These are phyloP conservation scores for Alosa sapidissima DNA, from an alignment of 2,797 vertebrate species.

Conservation along the genomic window DNA sequence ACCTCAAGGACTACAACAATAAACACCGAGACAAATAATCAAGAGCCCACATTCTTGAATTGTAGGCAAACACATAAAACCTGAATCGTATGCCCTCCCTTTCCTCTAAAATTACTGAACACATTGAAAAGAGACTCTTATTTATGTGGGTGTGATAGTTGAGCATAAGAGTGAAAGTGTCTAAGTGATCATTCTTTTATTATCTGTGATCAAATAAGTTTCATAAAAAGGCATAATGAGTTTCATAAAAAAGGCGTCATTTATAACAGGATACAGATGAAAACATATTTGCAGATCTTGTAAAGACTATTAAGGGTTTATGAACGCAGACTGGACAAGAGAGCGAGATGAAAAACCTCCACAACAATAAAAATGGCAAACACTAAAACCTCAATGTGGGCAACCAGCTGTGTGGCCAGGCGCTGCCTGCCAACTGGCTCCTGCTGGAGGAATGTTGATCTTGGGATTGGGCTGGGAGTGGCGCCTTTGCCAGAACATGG, in stretches of 20 bases:
- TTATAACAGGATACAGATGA: slow-evolving; percentile 6
- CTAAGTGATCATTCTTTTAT: background rate
- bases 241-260: background rate
- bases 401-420: slow-evolving; percentile 67
- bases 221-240: no score
- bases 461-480: slow-evolving; percentile 57
- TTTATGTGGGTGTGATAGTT: background rate
- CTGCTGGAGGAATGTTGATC: slow-evolving; percentile 57
- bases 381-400: slow-evolving; percentile 56
- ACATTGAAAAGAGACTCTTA: background rate
- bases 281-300: slow-evolving; percentile 57
- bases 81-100: background rate
- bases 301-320: slow-evolving; percentile 68
- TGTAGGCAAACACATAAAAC: background rate
- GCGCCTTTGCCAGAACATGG: slow-evolving; percentile 46
- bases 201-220: background rate
- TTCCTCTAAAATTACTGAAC: background rate
- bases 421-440: slow-evolving; percentile 65
- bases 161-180: background rate
- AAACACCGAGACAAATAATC: background rate
- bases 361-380: slow-evolving; percentile 26
- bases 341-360: slow-evolving; percentile 56
- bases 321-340: slow-evolving; percentile 53
- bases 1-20: background rate
- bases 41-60: background rate